Percentiles rank a stretch among this genome's conserved stretches.
Conservation (phyloP, 2,888 invertebrate species). For the Trypoxylon attenuatum region DNA sequence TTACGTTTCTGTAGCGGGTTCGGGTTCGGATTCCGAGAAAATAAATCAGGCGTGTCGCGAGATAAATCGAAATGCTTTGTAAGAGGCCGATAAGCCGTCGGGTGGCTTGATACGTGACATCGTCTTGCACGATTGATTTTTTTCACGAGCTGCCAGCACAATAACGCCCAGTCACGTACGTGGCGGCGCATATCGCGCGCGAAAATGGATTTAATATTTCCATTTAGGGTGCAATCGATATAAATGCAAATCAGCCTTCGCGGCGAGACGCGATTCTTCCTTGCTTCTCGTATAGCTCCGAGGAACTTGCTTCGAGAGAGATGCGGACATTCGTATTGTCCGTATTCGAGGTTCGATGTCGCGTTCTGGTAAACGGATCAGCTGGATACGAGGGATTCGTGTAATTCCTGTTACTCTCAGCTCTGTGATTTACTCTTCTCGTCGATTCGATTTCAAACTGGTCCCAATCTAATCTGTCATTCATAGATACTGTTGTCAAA, state of each 20-base stretch:
- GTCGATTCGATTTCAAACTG: no score
- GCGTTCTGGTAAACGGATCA: no score
- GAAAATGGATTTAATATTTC: slow-evolving; percentile 65
- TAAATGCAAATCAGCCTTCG: slow-evolving; percentile 64
- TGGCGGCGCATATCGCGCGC: slow-evolving; percentile 32
- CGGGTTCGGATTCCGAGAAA: no score
- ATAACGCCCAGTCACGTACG: slow-evolving; percentile 24
- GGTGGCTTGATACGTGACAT: slow-evolving; percentile 32
- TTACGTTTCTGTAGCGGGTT: no score
- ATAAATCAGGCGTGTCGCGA: slow-evolving; percentile 4
- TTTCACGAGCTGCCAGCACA: neutral
- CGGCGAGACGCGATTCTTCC: slow-evolving; percentile 34
- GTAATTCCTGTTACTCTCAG: no score
- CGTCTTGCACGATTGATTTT: slow-evolving; percentile 48
- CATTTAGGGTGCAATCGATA: slow-evolving; percentile 64
- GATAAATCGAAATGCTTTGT: slow-evolving; percentile 34
- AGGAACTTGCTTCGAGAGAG: neutral
- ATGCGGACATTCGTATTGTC: neutral
- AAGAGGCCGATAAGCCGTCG: slow-evolving; percentile 31
- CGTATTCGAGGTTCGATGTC: no score
- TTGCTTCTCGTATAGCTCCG: neutral
- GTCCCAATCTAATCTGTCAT: no score
- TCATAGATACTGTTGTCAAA: no score
- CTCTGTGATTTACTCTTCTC: no score
- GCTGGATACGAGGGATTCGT: no score